Evolutionary conservation across 1,140 invertebrate genomes (phyloP).

Genomic region (Eumeta japonica): DNA sequence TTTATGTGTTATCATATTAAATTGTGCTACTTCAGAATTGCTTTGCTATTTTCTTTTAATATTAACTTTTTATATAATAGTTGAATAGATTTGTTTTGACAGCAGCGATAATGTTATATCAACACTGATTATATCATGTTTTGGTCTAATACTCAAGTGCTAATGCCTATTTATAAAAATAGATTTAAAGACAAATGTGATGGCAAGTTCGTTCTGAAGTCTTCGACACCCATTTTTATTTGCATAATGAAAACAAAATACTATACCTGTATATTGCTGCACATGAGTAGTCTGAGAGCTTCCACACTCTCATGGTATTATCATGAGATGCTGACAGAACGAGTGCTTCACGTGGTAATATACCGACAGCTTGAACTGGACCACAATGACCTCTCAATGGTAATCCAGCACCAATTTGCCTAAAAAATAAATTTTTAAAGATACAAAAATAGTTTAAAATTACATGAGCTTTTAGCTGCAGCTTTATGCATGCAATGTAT

Average conservation of each 20-base stretch:
- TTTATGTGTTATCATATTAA: too few species aligned
- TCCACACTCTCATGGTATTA: slow-evolving; percentile 72
- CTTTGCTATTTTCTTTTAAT: too few species aligned
- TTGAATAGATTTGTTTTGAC: not conserved
- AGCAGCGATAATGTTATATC: not conserved
- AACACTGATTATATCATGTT: not conserved
- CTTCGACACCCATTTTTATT: not conserved
- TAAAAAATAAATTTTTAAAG: slow-evolving; percentile 15
- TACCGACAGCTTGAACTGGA: slow-evolving; percentile 71
- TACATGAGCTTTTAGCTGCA: too few species aligned
- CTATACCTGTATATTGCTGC: slow-evolving; percentile 69
- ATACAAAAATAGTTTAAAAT: too few species aligned
- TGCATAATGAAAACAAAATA: too few species aligned
- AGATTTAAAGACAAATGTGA: too few species aligned
- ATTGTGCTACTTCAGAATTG: too few species aligned
- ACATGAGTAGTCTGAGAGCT: slow-evolving; percentile 66
- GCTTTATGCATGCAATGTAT: too few species aligned
- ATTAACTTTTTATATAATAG: too few species aligned
- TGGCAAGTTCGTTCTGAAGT: too few species aligned
- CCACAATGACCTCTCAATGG: slow-evolving; percentile 71
- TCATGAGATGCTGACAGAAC: slow-evolving; percentile 78
- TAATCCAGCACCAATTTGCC: slow-evolving; percentile 53
- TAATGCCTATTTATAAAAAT: not conserved
- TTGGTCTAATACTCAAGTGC: not conserved
- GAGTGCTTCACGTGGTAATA: slow-evolving; percentile 61